Evolutionary conservation across 2,113 vertebrate species (phyloP), one percentile per base, ranked within the genome.

Genomic region (Podiceps cristatus): DNA sequence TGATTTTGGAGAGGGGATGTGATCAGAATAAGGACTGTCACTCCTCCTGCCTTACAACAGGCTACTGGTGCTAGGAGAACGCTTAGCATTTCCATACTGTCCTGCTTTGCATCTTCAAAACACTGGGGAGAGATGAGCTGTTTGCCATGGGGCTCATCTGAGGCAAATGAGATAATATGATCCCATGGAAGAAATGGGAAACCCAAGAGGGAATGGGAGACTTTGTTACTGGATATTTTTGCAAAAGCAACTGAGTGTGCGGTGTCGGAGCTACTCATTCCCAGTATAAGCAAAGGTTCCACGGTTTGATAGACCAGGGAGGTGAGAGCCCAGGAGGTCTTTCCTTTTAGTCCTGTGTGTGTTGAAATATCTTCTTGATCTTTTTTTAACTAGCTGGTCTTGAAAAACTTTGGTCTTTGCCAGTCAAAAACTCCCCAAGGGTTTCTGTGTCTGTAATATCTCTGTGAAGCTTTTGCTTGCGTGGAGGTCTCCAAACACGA

Each of bases 11-110:
- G 77, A 84, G 75, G 8, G 53, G 22, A 82, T 82, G 93, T 97
- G 96, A 97, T 96, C 94, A 97, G 94, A 95, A 97, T 93, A 67
- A 95, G 63, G 94, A 96, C 44, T 90, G 88, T 91, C 91, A 87
- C 80, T 95, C 76, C 79, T 88, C 59, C 75, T 0, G 3, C 64
- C 52, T 81, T 80, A 56, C 76, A 58, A 33, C 68, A 37, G 73
- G 35, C 86, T 91, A 8, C 76, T 79, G 86, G 84, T 95, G 91
- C 74, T 94, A 13, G 0, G 0, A 86, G 85, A 95, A 4, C 53
- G 13, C 88, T 95, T 87, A 33, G 77, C 62, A 76, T 91, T 95
- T 89, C 84, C 93, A 91, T 66, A 78, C 94, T 89, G 86, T 95
- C 86, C 86, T 50, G 66, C 56, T 96, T 95, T 91, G 74, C 89